A percentile compares a stretch with the other conserved stretches of the same genome.
Evolutionary conservation across 1,140 invertebrate genomes (phyloP).

Genomic region (Cecropterus lyciades): DNA sequence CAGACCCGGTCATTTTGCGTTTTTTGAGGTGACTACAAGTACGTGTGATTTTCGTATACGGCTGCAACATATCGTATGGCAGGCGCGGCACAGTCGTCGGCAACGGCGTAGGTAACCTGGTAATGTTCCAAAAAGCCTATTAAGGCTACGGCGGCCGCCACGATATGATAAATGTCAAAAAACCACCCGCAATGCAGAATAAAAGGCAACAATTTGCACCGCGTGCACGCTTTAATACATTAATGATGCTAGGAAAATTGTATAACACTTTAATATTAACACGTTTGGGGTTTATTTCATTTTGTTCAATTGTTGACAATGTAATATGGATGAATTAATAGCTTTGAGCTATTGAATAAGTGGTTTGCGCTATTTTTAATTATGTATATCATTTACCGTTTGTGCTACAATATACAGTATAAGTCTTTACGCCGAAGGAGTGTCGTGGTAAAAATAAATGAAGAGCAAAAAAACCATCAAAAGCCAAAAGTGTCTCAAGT

Average conservation of each 20-base stretch:
- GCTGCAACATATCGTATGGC: slow-evolving; percentile 4
- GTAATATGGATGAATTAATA: slow-evolving; percentile 7
- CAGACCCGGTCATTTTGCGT: too few species aligned
- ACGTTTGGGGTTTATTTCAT: slow-evolving; percentile 12
- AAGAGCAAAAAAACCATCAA: too few species aligned
- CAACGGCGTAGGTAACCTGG: slow-evolving; percentile 62
- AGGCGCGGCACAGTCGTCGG: slow-evolving; percentile 35
- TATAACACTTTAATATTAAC: slow-evolving; percentile 22
- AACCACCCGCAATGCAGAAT: slow-evolving; percentile 73
- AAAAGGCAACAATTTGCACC: slow-evolving; percentile 54
- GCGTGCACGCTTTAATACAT: slow-evolving; percentile 46
- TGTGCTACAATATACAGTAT: too few species aligned
- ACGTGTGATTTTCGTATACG: not conserved
- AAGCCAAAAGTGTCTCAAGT: too few species aligned
- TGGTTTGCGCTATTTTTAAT: not conserved
- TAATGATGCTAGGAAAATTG: slow-evolving; percentile 38
- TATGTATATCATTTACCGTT: not conserved
- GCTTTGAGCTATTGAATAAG: not conserved
- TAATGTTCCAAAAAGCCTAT: slow-evolving; percentile 80
- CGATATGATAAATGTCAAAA: slow-evolving; percentile 78
- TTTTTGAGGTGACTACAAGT: too few species aligned
- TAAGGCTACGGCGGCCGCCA: slow-evolving; percentile 52
- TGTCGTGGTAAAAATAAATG: too few species aligned
- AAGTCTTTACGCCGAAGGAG: too few species aligned
- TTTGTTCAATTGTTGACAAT: slow-evolving; percentile 22